Evolutionary conservation across 2,888 invertebrate species (phyloP).

Genomic region (Polylopha cassiicola): DNA sequence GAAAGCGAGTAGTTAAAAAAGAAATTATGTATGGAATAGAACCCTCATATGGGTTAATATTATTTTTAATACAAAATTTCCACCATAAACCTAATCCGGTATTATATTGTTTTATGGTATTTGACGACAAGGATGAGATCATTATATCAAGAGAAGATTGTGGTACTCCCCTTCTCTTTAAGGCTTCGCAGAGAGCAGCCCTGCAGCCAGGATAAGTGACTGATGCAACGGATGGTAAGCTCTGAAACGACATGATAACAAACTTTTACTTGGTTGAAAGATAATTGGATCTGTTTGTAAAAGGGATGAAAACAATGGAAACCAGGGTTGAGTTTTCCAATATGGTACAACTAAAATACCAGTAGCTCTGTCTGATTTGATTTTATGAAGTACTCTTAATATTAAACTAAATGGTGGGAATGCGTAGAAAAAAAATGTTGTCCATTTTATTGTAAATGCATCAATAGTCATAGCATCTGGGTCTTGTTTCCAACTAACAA

Average conservation of each 20-base stretch:
- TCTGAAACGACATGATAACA: neutral
- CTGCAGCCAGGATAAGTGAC: slow-evolving; percentile 5
- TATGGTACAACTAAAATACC: neutral
- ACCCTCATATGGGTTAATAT: neutral
- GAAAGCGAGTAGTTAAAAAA: neutral
- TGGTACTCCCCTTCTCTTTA: no score
- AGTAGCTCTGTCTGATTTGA: neutral
- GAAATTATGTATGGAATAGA: neutral
- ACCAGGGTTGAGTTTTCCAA: neutral
- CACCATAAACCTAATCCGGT: no score
- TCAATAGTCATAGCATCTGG: no score
- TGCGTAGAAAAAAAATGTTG: neutral
- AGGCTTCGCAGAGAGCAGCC: no score
- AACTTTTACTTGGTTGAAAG: neutral
- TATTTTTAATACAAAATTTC: neutral
- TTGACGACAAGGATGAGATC: no score
- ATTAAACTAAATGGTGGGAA: neutral
- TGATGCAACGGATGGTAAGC: neutral
- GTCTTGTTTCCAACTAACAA: no score
- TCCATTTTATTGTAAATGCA: no score
- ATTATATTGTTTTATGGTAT: no score
- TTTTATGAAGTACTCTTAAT: neutral
- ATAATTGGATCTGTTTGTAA: neutral
- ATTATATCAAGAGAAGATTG: no score
- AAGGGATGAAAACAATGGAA: neutral